Conservation (phyloP, 2,888 invertebrate genomes). For the Strigamia crassipes region DNA sequence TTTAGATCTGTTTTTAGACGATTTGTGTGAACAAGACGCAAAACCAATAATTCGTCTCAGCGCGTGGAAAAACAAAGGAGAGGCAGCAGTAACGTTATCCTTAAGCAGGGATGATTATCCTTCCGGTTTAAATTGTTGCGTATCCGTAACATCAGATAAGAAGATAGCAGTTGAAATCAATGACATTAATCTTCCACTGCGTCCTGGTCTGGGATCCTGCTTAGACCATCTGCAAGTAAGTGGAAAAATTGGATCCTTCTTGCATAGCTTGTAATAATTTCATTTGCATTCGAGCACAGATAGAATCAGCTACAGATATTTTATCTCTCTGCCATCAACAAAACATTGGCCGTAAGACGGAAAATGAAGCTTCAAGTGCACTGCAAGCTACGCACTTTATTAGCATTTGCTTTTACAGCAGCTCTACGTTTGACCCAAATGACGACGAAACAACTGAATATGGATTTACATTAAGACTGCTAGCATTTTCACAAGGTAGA, state of each 20-base stretch:
- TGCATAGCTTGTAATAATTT: too few relatives aligned
- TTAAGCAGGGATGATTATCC: not conserved
- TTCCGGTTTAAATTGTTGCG: constrained; percentile 7
- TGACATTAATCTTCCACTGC: not conserved
- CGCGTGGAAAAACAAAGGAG: not conserved
- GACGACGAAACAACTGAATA: not conserved
- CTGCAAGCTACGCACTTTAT: not conserved
- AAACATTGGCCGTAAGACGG: not conserved
- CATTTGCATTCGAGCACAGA: not conserved
- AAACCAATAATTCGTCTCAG: not conserved
- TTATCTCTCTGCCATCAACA: not conserved
- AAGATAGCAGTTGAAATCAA: not conserved
- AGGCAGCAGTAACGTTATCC: not conserved
- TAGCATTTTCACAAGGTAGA: not conserved
- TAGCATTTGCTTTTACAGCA: not conserved
- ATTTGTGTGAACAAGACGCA: not conserved
- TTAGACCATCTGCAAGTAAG: constrained; percentile 2
- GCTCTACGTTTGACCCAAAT: not conserved
- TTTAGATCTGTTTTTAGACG: not conserved
- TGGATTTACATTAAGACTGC: not conserved
- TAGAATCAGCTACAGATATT: not conserved
- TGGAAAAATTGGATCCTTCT: not conserved
- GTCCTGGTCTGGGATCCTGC: not conserved
- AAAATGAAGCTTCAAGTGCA: not conserved
- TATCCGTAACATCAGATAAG: not conserved